Evolutionary conservation across 2,888 invertebrate species (phyloP).

Genomic region (Drosophila pseudotalamancana): DNA sequence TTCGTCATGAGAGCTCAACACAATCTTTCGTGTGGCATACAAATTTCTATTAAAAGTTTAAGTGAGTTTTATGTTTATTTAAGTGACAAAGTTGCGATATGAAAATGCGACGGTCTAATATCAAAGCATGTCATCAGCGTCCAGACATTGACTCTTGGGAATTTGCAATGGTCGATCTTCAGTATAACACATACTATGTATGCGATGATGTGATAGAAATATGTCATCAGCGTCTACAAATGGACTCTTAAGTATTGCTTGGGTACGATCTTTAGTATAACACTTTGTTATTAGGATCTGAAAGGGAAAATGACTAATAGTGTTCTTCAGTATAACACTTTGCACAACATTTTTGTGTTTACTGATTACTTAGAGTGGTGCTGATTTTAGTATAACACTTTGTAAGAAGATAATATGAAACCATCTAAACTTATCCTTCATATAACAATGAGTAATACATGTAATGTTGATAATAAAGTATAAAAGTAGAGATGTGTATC

Average conservation of each 20-base stretch:
- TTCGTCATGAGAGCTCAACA: constrained; percentile 1
- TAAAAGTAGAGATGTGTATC: background rate
- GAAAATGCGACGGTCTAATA: constrained; percentile 35
- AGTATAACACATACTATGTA: background rate
- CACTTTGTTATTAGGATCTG: too few relatives aligned
- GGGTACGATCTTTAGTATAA: background rate
- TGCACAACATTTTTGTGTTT: too few relatives aligned
- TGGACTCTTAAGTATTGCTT: background rate
- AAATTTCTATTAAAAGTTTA: constrained; percentile 52
- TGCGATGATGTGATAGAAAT: background rate
- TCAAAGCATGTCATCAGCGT: constrained; percentile 50
- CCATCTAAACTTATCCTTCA: too few relatives aligned
- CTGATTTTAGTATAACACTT: too few relatives aligned
- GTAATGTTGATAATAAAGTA: too few relatives aligned
- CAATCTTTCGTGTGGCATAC: constrained; percentile 45
- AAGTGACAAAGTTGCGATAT: constrained; percentile 56
- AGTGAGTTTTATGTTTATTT: constrained; percentile 65
- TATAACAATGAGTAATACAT: too few relatives aligned
- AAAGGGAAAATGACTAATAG: too few relatives aligned
- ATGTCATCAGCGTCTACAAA: background rate
- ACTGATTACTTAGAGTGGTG: background rate
- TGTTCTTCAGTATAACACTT: background rate
- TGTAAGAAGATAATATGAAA: too few relatives aligned
- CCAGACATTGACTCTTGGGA: constrained; percentile 4
- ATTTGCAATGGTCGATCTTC: background rate